Evolutionary conservation across 2,888 invertebrate genomes (phyloP), one percentile per base, ranked within the genome.

Genomic region (Prenolepis imparis): DNA sequence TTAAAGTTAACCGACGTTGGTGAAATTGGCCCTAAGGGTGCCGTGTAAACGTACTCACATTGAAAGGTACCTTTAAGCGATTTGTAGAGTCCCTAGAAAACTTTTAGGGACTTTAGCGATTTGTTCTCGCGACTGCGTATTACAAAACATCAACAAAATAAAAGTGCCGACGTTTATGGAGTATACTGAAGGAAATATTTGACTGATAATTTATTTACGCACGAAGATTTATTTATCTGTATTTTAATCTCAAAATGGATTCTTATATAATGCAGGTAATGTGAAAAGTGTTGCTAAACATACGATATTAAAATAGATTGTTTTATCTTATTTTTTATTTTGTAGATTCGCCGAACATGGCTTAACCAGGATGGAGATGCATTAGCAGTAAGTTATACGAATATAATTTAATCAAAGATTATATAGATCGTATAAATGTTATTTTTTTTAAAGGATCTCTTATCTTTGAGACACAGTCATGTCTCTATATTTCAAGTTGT

Each of bases 331-430:
- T 44, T 36, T 3, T 59, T 36, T 63, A 72, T 68, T 44, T 83
- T 67, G n/a, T 82, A 95, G 94, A 90, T 94, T 48, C 91, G 93
- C 15, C 91, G 92, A 64, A 90, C 90, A n/a, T 95, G 94, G 94
- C 72, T 91, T 3, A 92, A 92, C 64, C 93, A 93, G 86, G 93
- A 95, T 86, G 95, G 94, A 32, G 91, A 93, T 41, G 32, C 84
- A 18, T 89, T 94, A 67, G 92, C 94, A 86, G 95, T 95, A 91
- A 92, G 83, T 91, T 86, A 84, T 86, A 84, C 61, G 66, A 21
- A 55, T 59, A 70, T 55, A 57, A 81, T 55, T 72, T n/a, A 11
- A 67, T 74, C 36, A 44, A 61, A 73, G 48, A 21, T 41, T 41
- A 74, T 32, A 32, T 12, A 1, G 12, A 28, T 52, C 1, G 18